Evolutionary conservation across 2,888 invertebrate species (phyloP).

Genomic region (Aelia acuminata): DNA sequence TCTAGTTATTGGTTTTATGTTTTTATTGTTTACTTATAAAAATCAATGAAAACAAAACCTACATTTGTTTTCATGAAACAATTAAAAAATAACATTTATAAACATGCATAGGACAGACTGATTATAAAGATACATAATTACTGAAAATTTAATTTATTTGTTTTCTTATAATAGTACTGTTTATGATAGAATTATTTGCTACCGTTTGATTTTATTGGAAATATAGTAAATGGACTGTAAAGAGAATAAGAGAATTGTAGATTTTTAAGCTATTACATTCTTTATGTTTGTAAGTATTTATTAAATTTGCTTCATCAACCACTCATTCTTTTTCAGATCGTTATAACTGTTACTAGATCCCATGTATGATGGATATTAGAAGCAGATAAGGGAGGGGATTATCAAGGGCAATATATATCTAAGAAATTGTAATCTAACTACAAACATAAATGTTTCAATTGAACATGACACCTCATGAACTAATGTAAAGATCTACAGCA

Average conservation of each 20-base stretch:
- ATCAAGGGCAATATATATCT: neutral
- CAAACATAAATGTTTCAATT: slow-evolving; percentile 29
- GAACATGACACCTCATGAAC: slow-evolving; percentile 19
- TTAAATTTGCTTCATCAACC: neutral
- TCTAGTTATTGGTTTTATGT: neutral
- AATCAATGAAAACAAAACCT: neutral
- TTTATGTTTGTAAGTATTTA: neutral
- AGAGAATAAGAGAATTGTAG: neutral
- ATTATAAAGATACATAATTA: neutral
- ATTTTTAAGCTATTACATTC: no score
- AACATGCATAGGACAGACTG: neutral
- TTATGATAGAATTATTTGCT: neutral
- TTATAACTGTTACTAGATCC: neutral
- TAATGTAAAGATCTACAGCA: neutral
- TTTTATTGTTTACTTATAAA: neutral
- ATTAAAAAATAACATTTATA: no score
- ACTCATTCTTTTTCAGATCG: neutral
- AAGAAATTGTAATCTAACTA: neutral
- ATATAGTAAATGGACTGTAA: neutral
- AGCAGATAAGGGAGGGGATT: neutral
- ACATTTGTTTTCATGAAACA: no score
- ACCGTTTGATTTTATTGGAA: neutral
- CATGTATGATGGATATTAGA: slow-evolving; percentile 8
- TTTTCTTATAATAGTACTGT: neutral
- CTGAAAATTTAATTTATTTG: neutral